Evolutionary conservation across 1,140 invertebrate species (phyloP), one percentile per base, ranked within the genome.

Genomic region (Tetragonula clypearis): DNA sequence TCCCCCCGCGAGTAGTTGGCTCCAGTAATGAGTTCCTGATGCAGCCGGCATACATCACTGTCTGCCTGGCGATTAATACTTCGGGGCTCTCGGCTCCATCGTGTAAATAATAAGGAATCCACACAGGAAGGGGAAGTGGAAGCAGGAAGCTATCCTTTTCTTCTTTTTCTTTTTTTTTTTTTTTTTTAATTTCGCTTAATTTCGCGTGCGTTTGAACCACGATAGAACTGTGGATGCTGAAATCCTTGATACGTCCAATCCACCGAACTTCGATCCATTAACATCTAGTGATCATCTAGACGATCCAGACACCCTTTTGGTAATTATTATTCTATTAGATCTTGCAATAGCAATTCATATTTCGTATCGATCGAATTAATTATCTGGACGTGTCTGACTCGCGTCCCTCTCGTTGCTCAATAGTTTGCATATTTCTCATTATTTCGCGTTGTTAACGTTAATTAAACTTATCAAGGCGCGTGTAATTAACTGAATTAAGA

Each of bases 21-120:
- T 30, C 30, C 66, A 8, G 8, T 86, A 86, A 86, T 83, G 85
- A 86, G 74, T 86, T 86, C 68, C 85, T 86, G 85, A 86, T 86
- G 85, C 81, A n/a, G 58, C 66, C 35, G 15, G 6, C 81, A 83
- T 83, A 83, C 30, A 86, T 86, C 85, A 86, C 85, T 83, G 85
- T 86, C 85, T 17, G 30, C 15, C 30, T 30, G 49, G 11, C 85
- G 85, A 86, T 86, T 86, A 86, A 86, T 78, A 66, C 85, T 26
- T 72, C 58, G 69, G 17, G 69, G 17, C 69, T 26, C 14, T 26
- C 14, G 11, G 71, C 71, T 53, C 23, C 23, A 8, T 66, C 49
- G 60, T 53, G 26, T 76, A 35, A 79, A 80, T 74, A 68, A 81
- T 81, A 73, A 68, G 77, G 53, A 66, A 81, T 73, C 19, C 35